phyloP scores from a whole-genome alignment of 2,888 invertebrate genomes.

The Callyntrura sp. region DNA sequence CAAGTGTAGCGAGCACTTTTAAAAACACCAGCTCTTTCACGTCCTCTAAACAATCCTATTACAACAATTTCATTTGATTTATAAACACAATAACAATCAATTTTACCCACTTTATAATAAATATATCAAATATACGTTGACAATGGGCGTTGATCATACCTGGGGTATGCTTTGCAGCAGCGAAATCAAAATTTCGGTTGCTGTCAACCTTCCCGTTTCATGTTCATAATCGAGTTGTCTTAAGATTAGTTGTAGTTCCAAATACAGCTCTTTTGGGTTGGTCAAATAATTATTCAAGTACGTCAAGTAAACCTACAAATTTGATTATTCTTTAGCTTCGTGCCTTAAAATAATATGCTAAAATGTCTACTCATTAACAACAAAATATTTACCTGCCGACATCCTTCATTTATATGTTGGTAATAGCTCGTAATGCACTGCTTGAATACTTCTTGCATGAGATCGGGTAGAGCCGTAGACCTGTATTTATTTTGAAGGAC shows the following conservation, averaged over 20 bases:
- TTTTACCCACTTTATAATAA: neutral
- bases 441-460: constrained; percentile 80
- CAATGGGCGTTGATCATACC: constrained; percentile 62
- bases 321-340: no score
- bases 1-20: constrained; percentile 70
- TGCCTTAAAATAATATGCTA: no score
- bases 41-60: constrained; percentile 76
- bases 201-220: constrained; percentile 76
- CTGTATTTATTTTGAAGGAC: constrained; percentile 78
- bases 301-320: constrained; percentile 75
- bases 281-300: constrained; percentile 80
- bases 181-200: constrained; percentile 74
- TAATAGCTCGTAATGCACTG: constrained; percentile 80
- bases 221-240: constrained; percentile 76
- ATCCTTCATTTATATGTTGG: constrained; percentile 80
- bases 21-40: constrained; percentile 78
- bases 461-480: constrained; percentile 66
- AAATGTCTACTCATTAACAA: neutral
- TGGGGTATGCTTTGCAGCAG: constrained; percentile 75
- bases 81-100: neutral
- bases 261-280: constrained; percentile 75
- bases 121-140: neutral
- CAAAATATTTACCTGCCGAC: constrained; percentile 76
- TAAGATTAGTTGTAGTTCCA: constrained; percentile 77
- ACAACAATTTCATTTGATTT: neutral